These are phyloP conservation scores for Sphenopsis melanotis DNA, from an alignment of 2,797 vertebrate genomes.

Conservation along the genomic window DNA sequence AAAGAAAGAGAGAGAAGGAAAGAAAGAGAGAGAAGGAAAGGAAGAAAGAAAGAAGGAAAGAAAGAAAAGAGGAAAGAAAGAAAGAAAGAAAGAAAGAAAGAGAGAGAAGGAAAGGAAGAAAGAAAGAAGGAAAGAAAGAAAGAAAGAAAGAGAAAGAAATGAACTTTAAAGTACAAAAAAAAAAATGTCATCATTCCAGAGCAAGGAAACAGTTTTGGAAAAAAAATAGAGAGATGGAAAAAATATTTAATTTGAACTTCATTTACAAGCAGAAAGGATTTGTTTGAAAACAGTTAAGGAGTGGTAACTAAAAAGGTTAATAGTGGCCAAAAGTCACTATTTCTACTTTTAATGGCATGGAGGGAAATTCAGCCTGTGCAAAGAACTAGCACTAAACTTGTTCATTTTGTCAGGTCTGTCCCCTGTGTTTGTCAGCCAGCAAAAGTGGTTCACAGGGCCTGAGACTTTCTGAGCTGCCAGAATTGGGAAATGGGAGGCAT, in stretches of 20 bases:
- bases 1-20: rapidly evolving
- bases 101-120: rapidly evolving
- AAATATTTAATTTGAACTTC: neutral
- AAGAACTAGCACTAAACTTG: neutral
- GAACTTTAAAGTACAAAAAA: neutral
- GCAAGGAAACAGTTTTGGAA: neutral
- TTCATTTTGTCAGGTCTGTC: neutral
- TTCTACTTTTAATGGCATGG: neutral
- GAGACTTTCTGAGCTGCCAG: neutral
- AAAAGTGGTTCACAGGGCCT: neutral
- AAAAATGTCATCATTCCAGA: neutral
- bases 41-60: rapidly evolving
- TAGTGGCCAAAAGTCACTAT: neutral
- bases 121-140: no score
- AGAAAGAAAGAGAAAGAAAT: rapidly evolving
- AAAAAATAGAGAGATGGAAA: neutral
- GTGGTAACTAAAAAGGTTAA: neutral
- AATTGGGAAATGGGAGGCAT: neutral
- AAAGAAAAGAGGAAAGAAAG: rapidly evolving
- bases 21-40: rapidly evolving
- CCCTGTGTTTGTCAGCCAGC: neutral
- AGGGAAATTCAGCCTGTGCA: neutral
- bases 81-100: rapidly evolving
- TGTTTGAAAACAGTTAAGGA: neutral
- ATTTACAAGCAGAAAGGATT: neutral